These are phyloP conservation scores for Tetragonula carbonaria DNA, from an alignment of 2,888 invertebrate species.

Conservation along the genomic window DNA sequence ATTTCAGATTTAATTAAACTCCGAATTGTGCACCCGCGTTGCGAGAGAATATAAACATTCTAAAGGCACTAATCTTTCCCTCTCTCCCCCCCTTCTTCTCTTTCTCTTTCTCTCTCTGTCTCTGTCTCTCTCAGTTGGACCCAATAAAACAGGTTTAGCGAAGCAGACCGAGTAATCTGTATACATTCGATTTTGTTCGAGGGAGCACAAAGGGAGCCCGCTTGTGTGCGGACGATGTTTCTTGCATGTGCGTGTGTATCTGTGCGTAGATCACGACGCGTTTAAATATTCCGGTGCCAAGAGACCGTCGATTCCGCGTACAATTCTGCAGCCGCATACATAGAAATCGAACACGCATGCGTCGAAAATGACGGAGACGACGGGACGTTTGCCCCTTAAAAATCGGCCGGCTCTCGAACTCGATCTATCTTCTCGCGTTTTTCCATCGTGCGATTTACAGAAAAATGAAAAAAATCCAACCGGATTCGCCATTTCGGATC, in stretches of 20 bases:
- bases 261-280: neutral
- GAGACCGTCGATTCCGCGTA: neutral
- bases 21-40: neutral
- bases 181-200: conserved; percentile 13
- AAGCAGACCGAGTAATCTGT: neutral
- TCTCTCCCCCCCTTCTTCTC: no score
- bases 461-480: neutral
- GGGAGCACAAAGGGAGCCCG: conserved; percentile 6
- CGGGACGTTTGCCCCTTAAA: no score
- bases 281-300: conserved; percentile 24
- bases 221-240: conserved; percentile 3
- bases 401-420: no score
- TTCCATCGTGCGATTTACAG: neutral
- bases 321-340: conserved; percentile 1
- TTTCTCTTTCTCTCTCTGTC: no score
- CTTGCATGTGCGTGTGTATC: no score
- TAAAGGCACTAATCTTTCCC: neutral
- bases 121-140: neutral
- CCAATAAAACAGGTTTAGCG: conserved; percentile 8
- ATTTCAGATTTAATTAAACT: neutral
- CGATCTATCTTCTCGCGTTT: neutral
- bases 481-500: no score
- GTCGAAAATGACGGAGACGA: no score
- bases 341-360: neutral
- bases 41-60: conserved; percentile 3